Percentiles rank a stretch among this genome's conserved stretches.
These are phyloP conservation scores for Tetrao urogallus DNA, from an alignment of 2,113 vertebrate genomes.

Conservation along the genomic window DNA sequence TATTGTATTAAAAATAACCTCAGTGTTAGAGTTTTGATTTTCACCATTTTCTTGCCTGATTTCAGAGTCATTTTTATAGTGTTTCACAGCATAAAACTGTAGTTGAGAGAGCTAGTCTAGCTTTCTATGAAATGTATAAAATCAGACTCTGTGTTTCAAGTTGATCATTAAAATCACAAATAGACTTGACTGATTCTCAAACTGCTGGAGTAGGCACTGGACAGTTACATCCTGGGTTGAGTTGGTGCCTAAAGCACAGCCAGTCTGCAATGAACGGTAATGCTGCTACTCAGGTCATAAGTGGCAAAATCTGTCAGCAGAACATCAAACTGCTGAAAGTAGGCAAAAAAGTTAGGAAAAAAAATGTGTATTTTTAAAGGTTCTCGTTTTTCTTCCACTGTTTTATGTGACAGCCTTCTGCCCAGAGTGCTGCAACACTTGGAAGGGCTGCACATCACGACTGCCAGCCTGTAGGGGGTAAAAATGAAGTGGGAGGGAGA, in stretches of 20 bases:
- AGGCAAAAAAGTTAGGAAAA: not conserved
- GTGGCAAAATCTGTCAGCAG: not conserved
- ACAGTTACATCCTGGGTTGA: not conserved
- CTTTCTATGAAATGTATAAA: not conserved
- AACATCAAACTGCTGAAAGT: not conserved
- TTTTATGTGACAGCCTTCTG: not conserved
- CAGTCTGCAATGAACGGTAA: not conserved
- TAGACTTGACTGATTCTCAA: not conserved
- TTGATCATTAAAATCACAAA: not conserved
- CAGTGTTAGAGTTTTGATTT: constrained; percentile 11
- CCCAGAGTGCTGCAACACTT: not conserved
- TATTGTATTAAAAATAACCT: constrained; percentile 31
- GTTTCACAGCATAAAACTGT: not conserved
- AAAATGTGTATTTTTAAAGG: accelerated
- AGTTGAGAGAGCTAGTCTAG: not conserved
- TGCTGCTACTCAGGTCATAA: not conserved
- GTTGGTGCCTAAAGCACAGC: not conserved
- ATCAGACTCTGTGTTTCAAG: not conserved
- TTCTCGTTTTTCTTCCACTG: not conserved
- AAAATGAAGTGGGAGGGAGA: not conserved
- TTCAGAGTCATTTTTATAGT: not conserved
- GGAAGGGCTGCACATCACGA: not conserved
- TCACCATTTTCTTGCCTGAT: not conserved
- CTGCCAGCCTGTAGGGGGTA: not conserved
- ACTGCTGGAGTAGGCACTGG: not conserved